These are phyloP conservation scores for Myathropa florea DNA, from an alignment of 2,888 invertebrate species.

Conservation along the genomic window DNA sequence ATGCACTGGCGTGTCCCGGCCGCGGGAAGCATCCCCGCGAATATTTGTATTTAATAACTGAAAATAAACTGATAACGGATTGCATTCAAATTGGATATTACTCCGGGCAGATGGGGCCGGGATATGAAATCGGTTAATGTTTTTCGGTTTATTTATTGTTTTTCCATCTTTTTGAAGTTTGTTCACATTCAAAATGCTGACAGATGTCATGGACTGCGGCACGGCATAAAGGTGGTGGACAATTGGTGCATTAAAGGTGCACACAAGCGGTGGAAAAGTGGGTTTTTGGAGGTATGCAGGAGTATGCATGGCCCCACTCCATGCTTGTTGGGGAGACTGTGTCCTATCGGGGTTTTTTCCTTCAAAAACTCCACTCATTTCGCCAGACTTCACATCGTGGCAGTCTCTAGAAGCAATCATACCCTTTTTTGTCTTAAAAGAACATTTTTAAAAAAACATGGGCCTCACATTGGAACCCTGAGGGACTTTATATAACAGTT, in stretches of 20 bases:
- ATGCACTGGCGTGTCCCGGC: not conserved
- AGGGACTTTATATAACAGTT: no score
- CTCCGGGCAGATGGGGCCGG: not conserved
- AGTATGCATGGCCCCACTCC: no score
- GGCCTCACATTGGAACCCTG: no score
- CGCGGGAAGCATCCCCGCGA: not conserved
- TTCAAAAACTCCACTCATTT: no score
- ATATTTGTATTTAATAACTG: constrained; percentile 32
- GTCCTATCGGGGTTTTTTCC: no score
- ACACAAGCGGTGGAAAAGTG: no score
- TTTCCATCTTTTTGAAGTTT: not conserved
- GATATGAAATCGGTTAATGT: not conserved
- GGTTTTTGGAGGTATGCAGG: no score
- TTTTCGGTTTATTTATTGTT: not conserved
- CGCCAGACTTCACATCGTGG: no score
- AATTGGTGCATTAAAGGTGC: not conserved
- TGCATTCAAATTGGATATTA: constrained; percentile 14
- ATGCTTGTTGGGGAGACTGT: no score
- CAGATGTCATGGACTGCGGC: not conserved
- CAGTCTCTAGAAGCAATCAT: no score
- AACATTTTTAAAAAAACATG: no score
- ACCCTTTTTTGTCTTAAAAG: not conserved
- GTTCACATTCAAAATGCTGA: not conserved
- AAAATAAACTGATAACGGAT: constrained; percentile 6
- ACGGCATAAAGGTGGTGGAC: not conserved